phyloP scores from a whole-genome alignment of 2,888 invertebrate species.

The Neria commutata region DNA sequence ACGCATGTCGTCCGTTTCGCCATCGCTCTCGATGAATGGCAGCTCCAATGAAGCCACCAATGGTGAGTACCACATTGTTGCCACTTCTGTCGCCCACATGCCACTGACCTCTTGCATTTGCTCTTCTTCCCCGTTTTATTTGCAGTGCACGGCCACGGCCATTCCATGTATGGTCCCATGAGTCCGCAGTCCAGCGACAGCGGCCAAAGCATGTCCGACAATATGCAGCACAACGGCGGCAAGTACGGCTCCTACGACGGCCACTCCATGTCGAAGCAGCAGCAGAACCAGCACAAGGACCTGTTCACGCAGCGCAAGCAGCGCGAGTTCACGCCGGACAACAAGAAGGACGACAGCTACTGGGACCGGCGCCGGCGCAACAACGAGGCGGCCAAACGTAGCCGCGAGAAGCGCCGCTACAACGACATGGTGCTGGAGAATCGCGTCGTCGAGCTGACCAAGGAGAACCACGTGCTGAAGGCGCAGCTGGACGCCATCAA shows the following conservation, averaged over 20 bases:
- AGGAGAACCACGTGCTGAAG: slow-evolving; percentile 93
- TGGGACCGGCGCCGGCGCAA: slow-evolving; percentile 96
- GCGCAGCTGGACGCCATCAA: slow-evolving; percentile 91
- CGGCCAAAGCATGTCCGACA: slow-evolving; percentile 53
- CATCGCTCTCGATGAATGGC: slow-evolving; percentile 62
- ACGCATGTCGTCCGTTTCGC: slow-evolving; percentile 59
- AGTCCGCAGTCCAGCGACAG: slow-evolving; percentile 63
- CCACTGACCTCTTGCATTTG: not conserved
- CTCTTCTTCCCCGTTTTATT: not conserved
- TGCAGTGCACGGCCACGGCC: slow-evolving; percentile 50
- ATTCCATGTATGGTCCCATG: slow-evolving; percentile 55
- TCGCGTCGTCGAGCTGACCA: slow-evolving; percentile 89
- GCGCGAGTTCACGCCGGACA: slow-evolving; percentile 95
- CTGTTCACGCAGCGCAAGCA: slow-evolving; percentile 91
- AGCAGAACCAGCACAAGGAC: slow-evolving; percentile 71
- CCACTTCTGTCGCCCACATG: not conserved
- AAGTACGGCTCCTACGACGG: slow-evolving; percentile 34
- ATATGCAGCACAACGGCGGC: slow-evolving; percentile 36
- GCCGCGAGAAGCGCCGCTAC: slow-evolving; percentile 93
- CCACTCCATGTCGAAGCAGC: slow-evolving; percentile 53
- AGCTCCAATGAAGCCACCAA: slow-evolving; percentile 55
- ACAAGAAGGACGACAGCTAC: slow-evolving; percentile 95
- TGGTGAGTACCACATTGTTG: slow-evolving; percentile 39
- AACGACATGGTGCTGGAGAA: slow-evolving; percentile 97
- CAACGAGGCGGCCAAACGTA: slow-evolving; percentile 96